Conservation (phyloP, 2,797 vertebrate genomes). For the Manis pentadactyla region DNA sequence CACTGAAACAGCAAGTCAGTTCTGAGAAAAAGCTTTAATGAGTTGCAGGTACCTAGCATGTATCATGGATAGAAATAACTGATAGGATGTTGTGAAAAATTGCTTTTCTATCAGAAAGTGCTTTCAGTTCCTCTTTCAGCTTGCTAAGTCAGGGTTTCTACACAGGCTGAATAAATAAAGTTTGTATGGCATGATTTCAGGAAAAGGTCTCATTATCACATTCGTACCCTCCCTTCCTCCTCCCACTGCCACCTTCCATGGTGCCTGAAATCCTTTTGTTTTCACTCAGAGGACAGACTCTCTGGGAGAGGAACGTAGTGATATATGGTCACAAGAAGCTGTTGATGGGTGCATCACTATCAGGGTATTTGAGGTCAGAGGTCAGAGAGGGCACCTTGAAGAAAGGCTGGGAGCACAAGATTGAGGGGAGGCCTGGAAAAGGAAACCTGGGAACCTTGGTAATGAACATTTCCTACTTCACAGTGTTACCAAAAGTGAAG, state of each 20-base stretch:
- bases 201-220: not conserved
- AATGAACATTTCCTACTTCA: not conserved
- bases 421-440: not conserved
- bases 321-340: not conserved
- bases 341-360: not conserved
- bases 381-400: not conserved
- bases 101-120: not conserved
- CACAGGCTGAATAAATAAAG: not conserved
- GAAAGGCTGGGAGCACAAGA: not conserved
- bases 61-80: not conserved
- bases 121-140: not conserved
- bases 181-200: constrained; percentile 4
- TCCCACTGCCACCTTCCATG: not conserved
- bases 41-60: not conserved
- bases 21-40: not conserved
- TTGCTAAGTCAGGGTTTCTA: not conserved
- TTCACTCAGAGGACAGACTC: not conserved
- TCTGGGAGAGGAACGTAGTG: not conserved
- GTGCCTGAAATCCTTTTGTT: not conserved
- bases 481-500: not conserved
- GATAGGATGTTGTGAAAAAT: not conserved
- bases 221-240: not conserved
- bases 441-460: not conserved
- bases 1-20: not conserved
- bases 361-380: not conserved